Evolutionary conservation across 37 sponge, comb jelly and placozoan species (phyloP).

Genomic region (Cliona cf. orientalis): DNA sequence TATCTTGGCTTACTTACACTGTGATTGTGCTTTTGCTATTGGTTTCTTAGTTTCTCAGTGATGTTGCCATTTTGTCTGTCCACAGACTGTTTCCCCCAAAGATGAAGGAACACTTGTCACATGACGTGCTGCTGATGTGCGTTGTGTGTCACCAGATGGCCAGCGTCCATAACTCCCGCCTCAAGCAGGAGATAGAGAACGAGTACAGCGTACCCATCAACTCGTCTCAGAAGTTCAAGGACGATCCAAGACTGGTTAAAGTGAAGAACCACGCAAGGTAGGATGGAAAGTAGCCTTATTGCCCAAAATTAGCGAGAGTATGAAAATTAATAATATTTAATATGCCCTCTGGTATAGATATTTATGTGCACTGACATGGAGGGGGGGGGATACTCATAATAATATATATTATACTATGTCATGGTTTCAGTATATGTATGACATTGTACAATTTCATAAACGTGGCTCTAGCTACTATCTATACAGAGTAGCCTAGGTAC

Average conservation of each 20-base stretch:
- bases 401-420: too few species aligned
- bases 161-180: slow-evolving; percentile 26
- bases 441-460: too few species aligned
- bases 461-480: too few species aligned
- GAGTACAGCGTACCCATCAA: slow-evolving; percentile 29
- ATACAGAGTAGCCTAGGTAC: too few species aligned
- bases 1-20: too few species aligned
- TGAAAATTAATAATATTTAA: neutral
- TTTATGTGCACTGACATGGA: neutral
- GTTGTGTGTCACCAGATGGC: slow-evolving; percentile 72
- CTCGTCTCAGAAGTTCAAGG: slow-evolving; percentile 7
- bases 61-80: neutral
- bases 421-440: too few species aligned
- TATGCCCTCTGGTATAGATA: neutral
- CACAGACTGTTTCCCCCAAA: slow-evolving; percentile 61
- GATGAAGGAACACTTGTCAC: slow-evolving; percentile 79
- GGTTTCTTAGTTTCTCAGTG: neutral
- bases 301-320: neutral
- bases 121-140: slow-evolving; percentile 84
- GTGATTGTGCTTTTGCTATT: too few species aligned
- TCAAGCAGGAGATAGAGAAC: slow-evolving; percentile 29
- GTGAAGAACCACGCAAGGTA: slow-evolving; percentile 63
- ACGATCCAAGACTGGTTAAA: slow-evolving; percentile 30
- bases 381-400: too few species aligned
- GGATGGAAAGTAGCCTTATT: too few species aligned